These are phyloP conservation scores for Exocentrus adspersus DNA, from an alignment of 2,888 invertebrate genomes.

Conservation along the genomic window DNA sequence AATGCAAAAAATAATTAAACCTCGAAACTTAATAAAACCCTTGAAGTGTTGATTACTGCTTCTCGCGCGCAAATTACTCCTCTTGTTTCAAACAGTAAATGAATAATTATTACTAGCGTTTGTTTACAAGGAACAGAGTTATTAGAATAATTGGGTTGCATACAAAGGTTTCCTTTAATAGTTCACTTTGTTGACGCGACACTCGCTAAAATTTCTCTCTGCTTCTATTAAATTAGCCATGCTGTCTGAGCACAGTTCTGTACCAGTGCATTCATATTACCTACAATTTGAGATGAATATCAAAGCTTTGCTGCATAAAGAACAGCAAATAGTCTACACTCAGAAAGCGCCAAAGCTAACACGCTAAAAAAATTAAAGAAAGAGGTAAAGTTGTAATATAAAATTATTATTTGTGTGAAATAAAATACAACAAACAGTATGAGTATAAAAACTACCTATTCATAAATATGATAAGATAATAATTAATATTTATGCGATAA, in stretches of 20 bases:
- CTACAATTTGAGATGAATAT: too few species aligned
- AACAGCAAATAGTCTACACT: too few species aligned
- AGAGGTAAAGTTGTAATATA: too few species aligned
- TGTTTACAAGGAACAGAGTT: not conserved
- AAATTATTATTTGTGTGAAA: too few species aligned
- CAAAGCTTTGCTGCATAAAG: too few species aligned
- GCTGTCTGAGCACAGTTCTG: not conserved
- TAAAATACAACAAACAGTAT: too few species aligned
- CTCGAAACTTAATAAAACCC: not conserved
- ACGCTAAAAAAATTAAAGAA: too few species aligned
- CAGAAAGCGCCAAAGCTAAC: too few species aligned
- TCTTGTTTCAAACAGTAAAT: not conserved
- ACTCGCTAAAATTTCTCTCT: not conserved
- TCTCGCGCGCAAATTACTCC: not conserved
- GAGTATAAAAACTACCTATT: too few species aligned
- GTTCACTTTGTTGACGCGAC: conserved; percentile 2
- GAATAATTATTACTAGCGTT: conserved; percentile 8
- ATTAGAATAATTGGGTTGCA: conserved; percentile 2
- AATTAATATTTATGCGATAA: too few species aligned
- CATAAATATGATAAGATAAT: too few species aligned
- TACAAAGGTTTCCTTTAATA: not conserved
- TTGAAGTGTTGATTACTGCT: not conserved
- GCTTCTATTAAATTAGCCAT: not conserved
- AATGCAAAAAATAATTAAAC: not conserved
- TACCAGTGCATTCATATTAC: not conserved